phyloP scores from a whole-genome alignment of 2,113 vertebrate species.

The Isurus oxyrinchus region DNA sequence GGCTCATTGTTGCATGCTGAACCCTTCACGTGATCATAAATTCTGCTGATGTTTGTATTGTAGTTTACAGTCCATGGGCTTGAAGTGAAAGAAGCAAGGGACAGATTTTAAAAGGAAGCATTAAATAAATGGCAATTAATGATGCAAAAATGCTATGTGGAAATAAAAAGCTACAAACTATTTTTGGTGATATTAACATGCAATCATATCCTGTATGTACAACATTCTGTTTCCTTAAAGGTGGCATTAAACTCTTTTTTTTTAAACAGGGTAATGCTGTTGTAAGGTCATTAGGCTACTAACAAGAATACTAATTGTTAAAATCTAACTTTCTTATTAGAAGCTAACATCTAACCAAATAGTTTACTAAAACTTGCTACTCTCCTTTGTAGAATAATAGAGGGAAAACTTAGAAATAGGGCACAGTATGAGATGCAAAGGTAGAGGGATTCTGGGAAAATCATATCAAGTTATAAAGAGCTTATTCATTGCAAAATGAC shows the following conservation, averaged over 20 bases:
- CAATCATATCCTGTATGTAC: neutral
- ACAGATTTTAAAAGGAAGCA: neutral
- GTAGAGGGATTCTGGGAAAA: too few relatives aligned
- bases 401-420: too few relatives aligned
- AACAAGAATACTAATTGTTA: too few relatives aligned
- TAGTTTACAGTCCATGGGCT: neutral
- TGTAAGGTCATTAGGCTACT: neutral
- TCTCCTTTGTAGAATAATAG: too few relatives aligned
- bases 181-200: neutral
- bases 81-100: neutral
- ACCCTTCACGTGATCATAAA: neutral
- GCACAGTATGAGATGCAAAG: too few relatives aligned
- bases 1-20: neutral
- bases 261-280: neutral
- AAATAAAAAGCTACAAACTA: neutral
- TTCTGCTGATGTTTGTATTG: neutral
- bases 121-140: neutral
- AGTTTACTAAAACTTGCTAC: too few relatives aligned
- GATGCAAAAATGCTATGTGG: neutral
- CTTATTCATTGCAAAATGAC: too few relatives aligned
- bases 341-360: too few relatives aligned
- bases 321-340: too few relatives aligned
- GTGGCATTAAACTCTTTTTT: neutral
- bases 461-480: too few relatives aligned
- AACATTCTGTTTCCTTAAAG: neutral